These are phyloP conservation scores for Tetragonisca angustula DNA, from an alignment of 2,888 invertebrate species.

Conservation along the genomic window DNA sequence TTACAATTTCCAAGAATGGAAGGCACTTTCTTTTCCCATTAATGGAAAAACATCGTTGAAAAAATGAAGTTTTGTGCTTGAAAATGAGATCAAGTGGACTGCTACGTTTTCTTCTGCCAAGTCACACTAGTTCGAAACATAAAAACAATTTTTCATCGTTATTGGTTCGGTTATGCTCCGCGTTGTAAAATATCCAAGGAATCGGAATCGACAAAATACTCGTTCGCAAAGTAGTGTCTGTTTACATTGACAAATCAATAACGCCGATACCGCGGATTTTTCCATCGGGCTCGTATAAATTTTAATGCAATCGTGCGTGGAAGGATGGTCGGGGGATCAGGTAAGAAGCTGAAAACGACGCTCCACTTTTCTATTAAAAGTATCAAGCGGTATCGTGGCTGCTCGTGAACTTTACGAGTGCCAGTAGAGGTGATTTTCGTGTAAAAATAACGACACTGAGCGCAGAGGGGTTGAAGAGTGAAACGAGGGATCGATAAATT, in stretches of 20 bases:
- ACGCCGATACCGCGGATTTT: slow-evolving; percentile 38
- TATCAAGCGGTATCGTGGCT: not conserved
- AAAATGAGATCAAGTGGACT: no score
- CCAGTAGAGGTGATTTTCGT: slow-evolving; percentile 4
- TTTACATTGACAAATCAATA: slow-evolving; percentile 36
- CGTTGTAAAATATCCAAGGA: no score
- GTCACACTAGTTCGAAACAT: no score
- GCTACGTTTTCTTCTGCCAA: no score
- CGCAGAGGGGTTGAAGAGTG: not conserved
- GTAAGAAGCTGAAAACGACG: slow-evolving; percentile 12
- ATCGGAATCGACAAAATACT: no score
- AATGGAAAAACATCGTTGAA: no score
- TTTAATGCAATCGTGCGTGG: slow-evolving; percentile 23
- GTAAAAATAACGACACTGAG: slow-evolving; percentile 21
- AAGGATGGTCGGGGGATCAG: not conserved
- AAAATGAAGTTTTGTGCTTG: no score
- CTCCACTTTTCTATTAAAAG: slow-evolving; percentile 19
- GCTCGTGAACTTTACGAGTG: not conserved
- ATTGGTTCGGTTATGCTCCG: no score
- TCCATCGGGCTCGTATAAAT: slow-evolving; percentile 40
- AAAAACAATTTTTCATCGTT: no score
- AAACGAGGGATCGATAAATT: slow-evolving; percentile 20
- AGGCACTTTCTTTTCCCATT: no score
- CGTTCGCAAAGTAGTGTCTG: slow-evolving; percentile 2
- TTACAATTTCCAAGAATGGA: no score